A percentile compares a stretch with the other conserved stretches of the same genome.
Evolutionary conservation across 1,140 invertebrate genomes (phyloP).

Genomic region (Pristionchus pacificus): DNA sequence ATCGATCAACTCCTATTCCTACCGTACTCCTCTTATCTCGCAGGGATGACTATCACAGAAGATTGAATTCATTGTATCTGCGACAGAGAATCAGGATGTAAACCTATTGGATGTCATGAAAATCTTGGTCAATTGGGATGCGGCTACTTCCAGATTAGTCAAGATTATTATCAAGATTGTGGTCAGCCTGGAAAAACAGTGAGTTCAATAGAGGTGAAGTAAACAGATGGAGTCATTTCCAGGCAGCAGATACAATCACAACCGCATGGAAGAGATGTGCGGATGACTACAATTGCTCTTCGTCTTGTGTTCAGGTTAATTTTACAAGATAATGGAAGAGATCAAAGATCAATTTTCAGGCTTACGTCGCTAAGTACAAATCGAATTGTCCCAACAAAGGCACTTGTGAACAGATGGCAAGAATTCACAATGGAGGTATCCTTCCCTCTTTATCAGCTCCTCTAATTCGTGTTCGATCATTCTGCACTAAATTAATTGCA

Average conservation of each 20-base stretch:
- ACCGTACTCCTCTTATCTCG: neutral
- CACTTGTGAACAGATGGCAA: neutral
- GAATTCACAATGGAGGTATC: neutral
- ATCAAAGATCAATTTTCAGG: neutral
- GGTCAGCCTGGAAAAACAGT: slow-evolving; percentile 32
- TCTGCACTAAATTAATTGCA: too few species aligned
- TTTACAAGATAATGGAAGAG: neutral
- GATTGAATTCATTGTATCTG: slow-evolving; percentile 37
- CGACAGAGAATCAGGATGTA: slow-evolving; percentile 47
- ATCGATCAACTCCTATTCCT: neutral
- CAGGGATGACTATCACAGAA: slow-evolving; percentile 20
- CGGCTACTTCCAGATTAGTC: slow-evolving; percentile 55
- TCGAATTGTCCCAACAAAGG: neutral
- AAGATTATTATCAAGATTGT: slow-evolving; percentile 53
- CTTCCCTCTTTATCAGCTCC: neutral
- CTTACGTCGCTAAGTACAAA: neutral
- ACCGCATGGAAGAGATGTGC: slow-evolving; percentile 29
- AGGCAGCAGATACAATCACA: slow-evolving; percentile 5
- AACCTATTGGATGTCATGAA: slow-evolving; percentile 49
- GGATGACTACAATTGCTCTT: slow-evolving; percentile 20
- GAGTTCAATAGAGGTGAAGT: neutral
- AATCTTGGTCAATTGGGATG: slow-evolving; percentile 54
- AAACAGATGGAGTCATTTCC: neutral
- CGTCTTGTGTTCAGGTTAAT: slow-evolving; percentile 16
- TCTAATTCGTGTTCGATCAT: too few species aligned